Conservation (phyloP, 1,140 invertebrate genomes). For the Acyrthosiphon pisum region DNA sequence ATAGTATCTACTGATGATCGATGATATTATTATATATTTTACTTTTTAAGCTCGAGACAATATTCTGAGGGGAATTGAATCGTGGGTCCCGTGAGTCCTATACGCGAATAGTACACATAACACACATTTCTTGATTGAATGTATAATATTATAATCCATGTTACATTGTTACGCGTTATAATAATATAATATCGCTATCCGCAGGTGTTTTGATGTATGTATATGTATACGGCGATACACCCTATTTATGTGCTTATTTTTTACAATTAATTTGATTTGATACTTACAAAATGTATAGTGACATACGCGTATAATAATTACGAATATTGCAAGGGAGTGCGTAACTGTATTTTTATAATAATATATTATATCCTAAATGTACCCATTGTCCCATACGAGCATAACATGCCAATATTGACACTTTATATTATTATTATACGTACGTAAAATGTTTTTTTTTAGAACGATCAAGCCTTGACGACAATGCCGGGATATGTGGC, state of each 20-base stretch:
- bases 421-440: not conserved
- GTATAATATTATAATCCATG: not conserved
- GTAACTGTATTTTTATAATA: not conserved
- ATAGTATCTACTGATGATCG: not conserved
- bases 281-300: not conserved
- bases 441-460: slow-evolving; percentile 59
- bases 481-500: slow-evolving; percentile 95
- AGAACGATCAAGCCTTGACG: slow-evolving; percentile 93
- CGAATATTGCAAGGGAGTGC: not conserved
- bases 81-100: too few relatives aligned
- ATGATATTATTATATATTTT: too few relatives aligned
- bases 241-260: too few relatives aligned
- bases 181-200: not conserved
- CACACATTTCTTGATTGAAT: not conserved
- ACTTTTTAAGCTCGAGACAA: too few relatives aligned
- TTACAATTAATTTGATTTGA: too few relatives aligned
- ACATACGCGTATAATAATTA: not conserved
- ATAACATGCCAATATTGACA: not conserved
- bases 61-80: not conserved
- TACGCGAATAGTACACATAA: not conserved
- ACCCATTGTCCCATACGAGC: not conserved
- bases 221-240: too few relatives aligned
- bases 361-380: too few relatives aligned
- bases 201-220: not conserved
- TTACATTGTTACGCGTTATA: not conserved